Evolutionary conservation across 1,140 invertebrate species (phyloP).

Genomic region (Plectus sambesii): DNA sequence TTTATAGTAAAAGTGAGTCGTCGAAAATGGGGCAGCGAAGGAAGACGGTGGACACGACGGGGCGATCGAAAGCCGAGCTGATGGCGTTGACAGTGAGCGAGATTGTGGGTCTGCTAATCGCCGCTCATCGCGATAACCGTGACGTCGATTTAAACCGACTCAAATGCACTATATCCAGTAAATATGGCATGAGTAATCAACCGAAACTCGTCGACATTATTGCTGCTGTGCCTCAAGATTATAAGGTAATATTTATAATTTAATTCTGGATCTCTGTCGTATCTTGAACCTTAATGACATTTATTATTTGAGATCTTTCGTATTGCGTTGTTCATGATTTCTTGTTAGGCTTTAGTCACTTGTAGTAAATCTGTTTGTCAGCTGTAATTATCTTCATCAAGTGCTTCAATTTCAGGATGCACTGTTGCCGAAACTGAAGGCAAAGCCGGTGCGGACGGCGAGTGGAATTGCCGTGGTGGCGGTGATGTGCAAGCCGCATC

Average conservation of each 20-base stretch:
- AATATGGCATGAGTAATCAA: constrained; percentile 82
- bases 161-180: constrained; percentile 78
- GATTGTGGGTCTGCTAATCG: constrained; percentile 80
- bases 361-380: constrained; percentile 9
- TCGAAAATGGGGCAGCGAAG: neutral
- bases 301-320: constrained; percentile 7
- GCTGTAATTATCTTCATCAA: constrained; percentile 48
- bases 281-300: neutral
- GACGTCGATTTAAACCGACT: constrained; percentile 78
- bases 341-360: constrained; percentile 6
- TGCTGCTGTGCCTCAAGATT: constrained; percentile 82
- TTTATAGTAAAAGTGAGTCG: neutral
- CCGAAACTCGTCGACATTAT: constrained; percentile 94
- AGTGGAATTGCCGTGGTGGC: constrained; percentile 97
- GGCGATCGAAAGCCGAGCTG: constrained; percentile 35
- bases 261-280: neutral
- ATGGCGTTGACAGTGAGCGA: constrained; percentile 69
- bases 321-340: constrained; percentile 1
- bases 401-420: constrained; percentile 48
- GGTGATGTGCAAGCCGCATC: constrained; percentile 98
- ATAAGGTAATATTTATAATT: constrained; percentile 56
- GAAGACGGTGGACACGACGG: neutral
- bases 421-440: constrained; percentile 75
- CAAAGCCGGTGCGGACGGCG: constrained; percentile 68
- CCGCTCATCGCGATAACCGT: constrained; percentile 68